Evolutionary conservation across 2,113 vertebrate species (phyloP).

Genomic region (Asarcornis scutulata): DNA sequence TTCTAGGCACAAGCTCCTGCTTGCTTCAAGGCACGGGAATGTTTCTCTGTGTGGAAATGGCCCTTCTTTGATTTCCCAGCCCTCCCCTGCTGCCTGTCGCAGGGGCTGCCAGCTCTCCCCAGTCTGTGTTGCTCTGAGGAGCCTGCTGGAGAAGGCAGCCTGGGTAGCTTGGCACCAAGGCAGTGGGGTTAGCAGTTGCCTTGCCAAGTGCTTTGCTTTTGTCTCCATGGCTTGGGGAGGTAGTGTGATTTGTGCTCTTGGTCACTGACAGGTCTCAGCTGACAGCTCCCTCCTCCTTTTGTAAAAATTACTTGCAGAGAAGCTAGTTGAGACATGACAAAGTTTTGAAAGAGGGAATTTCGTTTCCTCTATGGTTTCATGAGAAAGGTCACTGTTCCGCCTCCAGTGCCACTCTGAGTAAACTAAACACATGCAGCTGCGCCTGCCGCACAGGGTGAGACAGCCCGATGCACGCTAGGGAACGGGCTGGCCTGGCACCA

Average conservation of each 20-base stretch:
- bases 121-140: not conserved
- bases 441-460: not conserved
- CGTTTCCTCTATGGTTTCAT: conserved; percentile 9
- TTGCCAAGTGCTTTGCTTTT: conserved; percentile 9
- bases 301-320: conserved; percentile 50
- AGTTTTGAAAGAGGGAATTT: conserved; percentile 73
- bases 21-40: conserved; percentile 44
- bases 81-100: not conserved
- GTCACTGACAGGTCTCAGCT: conserved; percentile 68
- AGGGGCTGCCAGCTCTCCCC: not conserved
- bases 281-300: conserved; percentile 68
- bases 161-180: not conserved
- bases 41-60: conserved; percentile 16
- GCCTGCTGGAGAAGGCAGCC: not conserved
- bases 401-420: conserved; percentile 4
- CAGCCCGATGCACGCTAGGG: not conserved
- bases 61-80: conserved; percentile 28
- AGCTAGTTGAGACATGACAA: conserved; percentile 75
- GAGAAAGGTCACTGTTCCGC: conserved; percentile 49
- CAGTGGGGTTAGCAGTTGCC: not conserved
- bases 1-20: conserved; percentile 65
- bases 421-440: conserved; percentile 34
- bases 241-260: conserved; percentile 24
- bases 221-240: conserved; percentile 16
- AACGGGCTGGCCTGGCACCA: not conserved